Evolutionary conservation across 2,113 vertebrate genomes (phyloP), one percentile per base, ranked within the genome.

Genomic region (Diadophis punctatus): DNA sequence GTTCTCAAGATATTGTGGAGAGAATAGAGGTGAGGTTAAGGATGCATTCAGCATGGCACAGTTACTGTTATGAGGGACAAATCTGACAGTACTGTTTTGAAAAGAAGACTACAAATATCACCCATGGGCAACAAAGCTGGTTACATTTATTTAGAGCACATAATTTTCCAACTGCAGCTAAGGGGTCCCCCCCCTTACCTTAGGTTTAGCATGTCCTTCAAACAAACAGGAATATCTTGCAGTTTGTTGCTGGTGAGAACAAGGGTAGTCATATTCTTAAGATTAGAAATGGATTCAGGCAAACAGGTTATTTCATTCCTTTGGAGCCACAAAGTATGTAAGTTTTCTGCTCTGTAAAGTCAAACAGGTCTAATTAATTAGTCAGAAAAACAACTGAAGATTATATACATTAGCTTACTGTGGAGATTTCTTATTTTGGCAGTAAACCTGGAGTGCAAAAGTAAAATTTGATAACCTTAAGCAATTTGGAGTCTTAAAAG

Each of bases 321-420:
- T 95, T 99, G 99, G 25, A 99, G 98, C 99, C 99, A 99, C 93
- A 99, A 96, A 0, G 98, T 98, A 93, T 99, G 99, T 55, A 99
- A 95, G 74, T 94, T 98, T 93, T 98, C 97, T 98, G 99, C 99
- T 96, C 99, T 99, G 95, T 89, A 95, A 91, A 95, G 94, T 91
- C 46, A 90, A 90, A 52, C 8, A 52, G 53, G 14, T 86, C 27
- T 51, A 9, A n/a, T 86, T 85, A 25, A 92, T 90, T 90, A 90
- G 34, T 8, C 85, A 49, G 39, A 51, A 89, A 58, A 51, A 2
- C 43, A 27, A 22, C 25, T 55, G 25, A 34, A 8, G 8, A 18
- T 8, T 63, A 58, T 10, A 48, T 39, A 14, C 0, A 94, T 22
- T 0, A 86, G 27, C 39, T 87, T 25, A 16, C 18, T 51, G 16